Evolutionary conservation across 1,140 invertebrate genomes (phyloP), one percentile per base, ranked within the genome.

Genomic region (Phymastichus coffea): DNA sequence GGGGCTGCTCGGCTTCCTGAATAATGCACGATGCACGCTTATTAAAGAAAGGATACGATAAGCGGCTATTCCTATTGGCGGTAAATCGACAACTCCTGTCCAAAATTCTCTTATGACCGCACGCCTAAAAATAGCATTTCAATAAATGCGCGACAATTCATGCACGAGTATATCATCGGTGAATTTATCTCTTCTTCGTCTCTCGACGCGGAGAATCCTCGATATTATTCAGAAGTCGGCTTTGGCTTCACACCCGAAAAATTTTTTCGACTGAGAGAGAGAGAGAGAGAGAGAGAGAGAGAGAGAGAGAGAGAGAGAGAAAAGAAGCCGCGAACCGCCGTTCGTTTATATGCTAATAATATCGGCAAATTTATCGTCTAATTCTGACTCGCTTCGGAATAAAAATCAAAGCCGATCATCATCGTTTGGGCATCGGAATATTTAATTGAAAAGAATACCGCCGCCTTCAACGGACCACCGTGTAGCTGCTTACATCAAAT

Each of bases 291-390:
- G n/a, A n/a, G n/a, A n/a, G n/a, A n/a, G n/a, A n/a, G n/a, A n/a
- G n/a, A n/a, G n/a, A n/a, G n/a, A n/a, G n/a, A n/a, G 10, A 4
- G 12, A 3, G 15, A 26, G 2, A n/a, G 22, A 22, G 43, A 6
- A 46, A 46, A 48, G 12, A 30, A 43, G 26, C 19, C n/a, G 12
- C 19, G 14, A 3, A 15, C 6, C 28, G 30, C 57, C 60, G 59
- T 68, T 68, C 59, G 66, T 68, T 66, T 67, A 65, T 63, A 67
- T 67, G 66, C 63, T 67, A 67, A 67, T 65, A 48, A 54, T 53
- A 63, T 41, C 37, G 38, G 47, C 28, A 40, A 62, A 63, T 63
- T 67, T 65, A 65, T 63, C 56, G 62, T 58, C 56, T 62, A 65
- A 67, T 65, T 63, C 51, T 23, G 51, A 22, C 4, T 15, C 15